phyloP scores from a whole-genome alignment of 2,797 vertebrate genomes.

The Hybognathus amarus region DNA sequence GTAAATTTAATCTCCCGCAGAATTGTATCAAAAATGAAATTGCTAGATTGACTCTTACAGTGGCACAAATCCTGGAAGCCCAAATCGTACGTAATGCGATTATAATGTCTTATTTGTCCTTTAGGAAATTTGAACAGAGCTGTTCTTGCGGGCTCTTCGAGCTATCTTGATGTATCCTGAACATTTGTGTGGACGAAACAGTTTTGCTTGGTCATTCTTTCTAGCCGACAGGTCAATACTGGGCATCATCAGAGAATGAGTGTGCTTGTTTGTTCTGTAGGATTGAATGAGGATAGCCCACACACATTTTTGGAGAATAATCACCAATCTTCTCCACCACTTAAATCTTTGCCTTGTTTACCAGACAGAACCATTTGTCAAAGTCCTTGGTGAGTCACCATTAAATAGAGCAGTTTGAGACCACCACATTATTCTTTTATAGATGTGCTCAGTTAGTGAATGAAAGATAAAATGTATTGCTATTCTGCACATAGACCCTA shows the following conservation, averaged over 20 bases:
- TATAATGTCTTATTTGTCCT: slow-evolving; percentile 10
- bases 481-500: slow-evolving; percentile 7
- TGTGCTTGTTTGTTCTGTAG: slow-evolving; percentile 60
- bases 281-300: slow-evolving; percentile 46
- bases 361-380: slow-evolving; percentile 66
- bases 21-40: slow-evolving; percentile 18
- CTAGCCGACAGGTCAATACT: slow-evolving; percentile 63
- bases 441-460: slow-evolving; percentile 33
- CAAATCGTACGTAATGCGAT: slow-evolving; percentile 18
- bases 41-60: slow-evolving; percentile 14
- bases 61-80: neutral
- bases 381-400: slow-evolving; percentile 65
- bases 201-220: slow-evolving; percentile 55
- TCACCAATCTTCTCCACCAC: slow-evolving; percentile 64
- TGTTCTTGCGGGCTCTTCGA: slow-evolving; percentile 7
- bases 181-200: slow-evolving; percentile 64
- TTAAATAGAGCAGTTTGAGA: slow-evolving; percentile 63
- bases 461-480: slow-evolving; percentile 18
- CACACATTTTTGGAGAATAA: slow-evolving; percentile 61
- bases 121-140: slow-evolving; percentile 20
- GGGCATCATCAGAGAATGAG: slow-evolving; percentile 61
- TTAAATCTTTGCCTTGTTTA: slow-evolving; percentile 68
- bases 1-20: slow-evolving; percentile 42
- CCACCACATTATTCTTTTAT: slow-evolving; percentile 42
- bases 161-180: slow-evolving; percentile 35